phyloP scores from a whole-genome alignment of 2,113 vertebrate genomes.

The Lonchura striata region DNA sequence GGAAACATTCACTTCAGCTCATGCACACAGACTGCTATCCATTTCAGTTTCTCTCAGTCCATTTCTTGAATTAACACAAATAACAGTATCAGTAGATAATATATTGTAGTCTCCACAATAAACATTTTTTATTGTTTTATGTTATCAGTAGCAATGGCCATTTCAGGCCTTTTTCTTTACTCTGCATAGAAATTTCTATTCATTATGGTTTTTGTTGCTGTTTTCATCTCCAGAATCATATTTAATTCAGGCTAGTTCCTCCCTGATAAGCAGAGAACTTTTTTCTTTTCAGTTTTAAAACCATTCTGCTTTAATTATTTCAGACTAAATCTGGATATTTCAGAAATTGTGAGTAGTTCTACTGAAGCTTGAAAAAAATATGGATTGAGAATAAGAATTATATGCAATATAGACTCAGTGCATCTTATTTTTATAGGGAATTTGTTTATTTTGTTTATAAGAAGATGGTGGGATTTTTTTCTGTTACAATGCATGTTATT shows the following conservation, averaged over 20 bases:
- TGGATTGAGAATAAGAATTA: neutral
- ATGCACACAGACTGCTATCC: neutral
- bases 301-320: neutral
- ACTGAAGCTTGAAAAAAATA: neutral
- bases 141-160: neutral
- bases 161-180: neutral
- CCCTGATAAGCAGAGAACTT: neutral
- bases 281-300: neutral
- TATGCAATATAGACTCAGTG: neutral
- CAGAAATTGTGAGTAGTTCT: neutral
- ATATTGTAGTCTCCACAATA: neutral
- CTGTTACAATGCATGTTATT: neutral
- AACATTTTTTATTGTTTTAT: neutral
- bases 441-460: neutral
- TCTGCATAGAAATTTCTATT: neutral
- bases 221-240: neutral
- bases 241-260: neutral
- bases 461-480: neutral
- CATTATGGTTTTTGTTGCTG: neutral
- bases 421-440: neutral
- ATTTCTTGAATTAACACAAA: neutral
- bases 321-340: constrained; percentile 1
- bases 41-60: neutral
- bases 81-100: neutral
- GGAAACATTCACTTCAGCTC: neutral